These are phyloP conservation scores for Ariolimax columbianus DNA, from an alignment of 2,888 invertebrate species.

Conservation along the genomic window DNA sequence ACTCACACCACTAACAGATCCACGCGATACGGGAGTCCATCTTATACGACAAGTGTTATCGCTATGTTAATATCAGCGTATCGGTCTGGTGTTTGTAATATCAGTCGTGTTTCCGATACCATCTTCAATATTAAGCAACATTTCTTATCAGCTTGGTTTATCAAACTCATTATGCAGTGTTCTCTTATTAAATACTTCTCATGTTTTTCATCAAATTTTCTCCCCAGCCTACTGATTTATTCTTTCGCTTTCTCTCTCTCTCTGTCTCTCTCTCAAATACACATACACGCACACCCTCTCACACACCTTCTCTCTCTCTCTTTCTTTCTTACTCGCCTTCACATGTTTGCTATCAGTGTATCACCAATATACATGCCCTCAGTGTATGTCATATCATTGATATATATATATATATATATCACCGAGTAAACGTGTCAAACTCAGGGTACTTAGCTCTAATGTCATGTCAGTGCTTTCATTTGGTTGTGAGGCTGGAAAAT, in stretches of 20 bases:
- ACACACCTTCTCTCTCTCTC: too few relatives aligned
- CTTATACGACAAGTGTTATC: neutral
- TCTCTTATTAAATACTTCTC: neutral
- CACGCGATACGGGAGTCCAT: neutral
- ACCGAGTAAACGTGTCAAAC: too few relatives aligned
- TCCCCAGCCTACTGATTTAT: neutral
- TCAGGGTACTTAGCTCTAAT: too few relatives aligned
- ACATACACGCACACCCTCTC: too few relatives aligned
- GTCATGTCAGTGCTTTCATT: too few relatives aligned
- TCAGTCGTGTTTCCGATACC: constrained; percentile 1
- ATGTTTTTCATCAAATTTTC: neutral
- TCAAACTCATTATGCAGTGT: neutral
- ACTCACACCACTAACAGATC: neutral
- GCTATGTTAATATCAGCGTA: neutral
- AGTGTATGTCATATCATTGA: too few relatives aligned
- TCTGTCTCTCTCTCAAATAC: neutral
- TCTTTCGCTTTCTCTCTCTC: neutral
- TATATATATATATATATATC: too few relatives aligned
- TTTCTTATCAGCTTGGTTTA: neutral
- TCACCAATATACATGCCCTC: too few relatives aligned
- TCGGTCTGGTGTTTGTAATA: neutral
- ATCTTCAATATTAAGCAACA: neutral
- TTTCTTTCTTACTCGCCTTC: too few relatives aligned
- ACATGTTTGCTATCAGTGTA: too few relatives aligned
- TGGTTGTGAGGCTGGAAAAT: too few relatives aligned